Conservation (phyloP, 2,888 invertebrate species). For the Oxyteleia sp. region DNA sequence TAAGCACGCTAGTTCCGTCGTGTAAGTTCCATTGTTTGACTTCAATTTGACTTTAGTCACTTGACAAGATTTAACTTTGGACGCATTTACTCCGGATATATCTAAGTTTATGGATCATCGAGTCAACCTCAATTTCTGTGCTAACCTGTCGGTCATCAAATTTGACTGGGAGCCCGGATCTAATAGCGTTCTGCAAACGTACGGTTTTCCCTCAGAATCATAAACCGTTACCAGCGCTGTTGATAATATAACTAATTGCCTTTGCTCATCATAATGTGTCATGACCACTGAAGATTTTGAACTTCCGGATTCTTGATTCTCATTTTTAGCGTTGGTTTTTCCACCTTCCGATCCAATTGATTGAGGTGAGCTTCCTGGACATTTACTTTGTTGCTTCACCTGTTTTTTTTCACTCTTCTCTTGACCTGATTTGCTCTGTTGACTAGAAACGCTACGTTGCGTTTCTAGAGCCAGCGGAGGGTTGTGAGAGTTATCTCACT, state of each 20-base stretch:
- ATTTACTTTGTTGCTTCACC: too few relatives aligned
- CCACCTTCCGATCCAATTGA: background rate
- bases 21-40: background rate
- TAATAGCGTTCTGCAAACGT: constrained; percentile 9
- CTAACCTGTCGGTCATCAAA: constrained; percentile 3
- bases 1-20: background rate
- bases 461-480: too few relatives aligned
- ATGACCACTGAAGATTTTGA: background rate
- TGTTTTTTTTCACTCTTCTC: too few relatives aligned
- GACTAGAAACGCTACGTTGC: too few relatives aligned
- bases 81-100: background rate
- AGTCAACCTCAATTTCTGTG: background rate
- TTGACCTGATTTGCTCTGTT: too few relatives aligned
- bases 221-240: constrained; percentile 11
- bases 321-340: background rate
- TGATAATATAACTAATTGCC: constrained; percentile 5
- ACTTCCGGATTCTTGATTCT: background rate
- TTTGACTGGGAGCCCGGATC: constrained; percentile 7
- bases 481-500: too few relatives aligned
- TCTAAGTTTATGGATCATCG: background rate
- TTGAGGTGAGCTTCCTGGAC: too few relatives aligned
- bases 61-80: background rate
- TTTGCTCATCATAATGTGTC: constrained; percentile 5
- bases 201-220: background rate
- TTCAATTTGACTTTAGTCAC: background rate